Conservation (phyloP, 2,888 invertebrate genomes). For the Tetranychus truncatus region DNA sequence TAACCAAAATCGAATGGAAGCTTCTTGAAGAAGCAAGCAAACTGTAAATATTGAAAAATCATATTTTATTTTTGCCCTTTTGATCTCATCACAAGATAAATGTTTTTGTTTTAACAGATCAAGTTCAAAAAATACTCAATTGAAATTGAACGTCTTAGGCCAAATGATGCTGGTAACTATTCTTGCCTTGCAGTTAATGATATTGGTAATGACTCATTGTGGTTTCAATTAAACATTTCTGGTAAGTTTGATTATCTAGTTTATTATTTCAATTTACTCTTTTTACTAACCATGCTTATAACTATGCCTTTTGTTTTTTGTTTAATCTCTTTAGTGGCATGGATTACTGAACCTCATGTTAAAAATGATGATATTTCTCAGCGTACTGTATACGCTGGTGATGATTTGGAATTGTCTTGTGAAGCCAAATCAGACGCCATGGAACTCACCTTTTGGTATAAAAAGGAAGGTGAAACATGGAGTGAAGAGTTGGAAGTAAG, state of each 20-base stretch:
- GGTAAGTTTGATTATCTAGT: neutral
- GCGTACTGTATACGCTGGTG: neutral
- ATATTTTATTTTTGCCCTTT: too few species aligned
- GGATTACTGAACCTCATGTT: neutral
- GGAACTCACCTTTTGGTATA: neutral
- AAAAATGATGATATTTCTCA: neutral
- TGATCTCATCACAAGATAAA: too few species aligned
- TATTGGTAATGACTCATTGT: neutral
- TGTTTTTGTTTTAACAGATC: neutral
- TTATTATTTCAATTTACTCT: neutral
- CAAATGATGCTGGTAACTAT: neutral
- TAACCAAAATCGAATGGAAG: too few species aligned
- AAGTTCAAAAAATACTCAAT: neutral
- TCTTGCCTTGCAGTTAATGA: neutral
- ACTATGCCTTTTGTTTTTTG: too few species aligned
- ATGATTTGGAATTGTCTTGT: neutral
- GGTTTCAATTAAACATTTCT: neutral
- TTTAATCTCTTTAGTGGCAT: neutral
- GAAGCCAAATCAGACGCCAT: neutral
- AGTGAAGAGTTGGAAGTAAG: neutral
- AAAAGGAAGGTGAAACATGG: neutral
- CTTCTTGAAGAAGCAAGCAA: too few species aligned
- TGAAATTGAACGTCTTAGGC: neutral
- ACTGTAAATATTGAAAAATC: too few species aligned
- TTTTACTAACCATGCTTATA: neutral